Evolutionary conservation across 2,888 invertebrate genomes (phyloP).

Genomic region (Eupeodes latifasciatus): DNA sequence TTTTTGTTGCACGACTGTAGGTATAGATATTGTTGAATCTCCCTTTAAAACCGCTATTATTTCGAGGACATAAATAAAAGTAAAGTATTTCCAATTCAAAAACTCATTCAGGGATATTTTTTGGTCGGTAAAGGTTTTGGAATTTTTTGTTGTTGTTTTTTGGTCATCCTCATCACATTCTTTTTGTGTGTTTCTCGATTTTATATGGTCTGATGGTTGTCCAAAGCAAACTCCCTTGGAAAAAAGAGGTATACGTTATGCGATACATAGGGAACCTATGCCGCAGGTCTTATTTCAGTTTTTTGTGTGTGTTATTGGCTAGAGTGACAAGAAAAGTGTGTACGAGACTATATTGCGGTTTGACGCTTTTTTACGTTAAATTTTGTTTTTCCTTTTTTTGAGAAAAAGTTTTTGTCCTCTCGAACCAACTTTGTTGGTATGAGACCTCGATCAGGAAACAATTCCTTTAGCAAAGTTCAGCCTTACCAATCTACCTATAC

Average conservation of each 20-base stretch:
- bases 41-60: conserved; percentile 21
- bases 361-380: conserved; percentile 64
- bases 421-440: not conserved
- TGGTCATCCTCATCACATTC: no score
- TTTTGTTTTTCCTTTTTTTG: not conserved
- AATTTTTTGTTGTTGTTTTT: conserved; percentile 57
- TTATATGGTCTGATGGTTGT: conserved; percentile 37
- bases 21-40: not conserved
- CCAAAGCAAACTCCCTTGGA: not conserved
- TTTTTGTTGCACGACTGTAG: not conserved
- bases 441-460: conserved; percentile 14
- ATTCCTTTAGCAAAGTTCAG: conserved; percentile 4
- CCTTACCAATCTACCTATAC: not conserved
- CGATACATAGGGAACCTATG: not conserved
- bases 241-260: not conserved
- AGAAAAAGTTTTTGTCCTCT: conserved; percentile 29
- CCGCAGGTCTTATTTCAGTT: conserved; percentile 11
- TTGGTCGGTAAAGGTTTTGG: conserved; percentile 28
- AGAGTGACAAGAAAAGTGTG: conserved; percentile 62
- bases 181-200: conserved; percentile 29
- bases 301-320: conserved; percentile 41
- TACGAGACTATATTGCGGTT: conserved; percentile 71
- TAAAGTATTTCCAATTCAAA: conserved; percentile 69
- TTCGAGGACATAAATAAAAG: conserved; percentile 64
- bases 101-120: conserved; percentile 34